Evolutionary conservation across 1,140 invertebrate genomes (phyloP), one percentile per base, ranked within the genome.

Genomic region (Cepaea nemoralis): DNA sequence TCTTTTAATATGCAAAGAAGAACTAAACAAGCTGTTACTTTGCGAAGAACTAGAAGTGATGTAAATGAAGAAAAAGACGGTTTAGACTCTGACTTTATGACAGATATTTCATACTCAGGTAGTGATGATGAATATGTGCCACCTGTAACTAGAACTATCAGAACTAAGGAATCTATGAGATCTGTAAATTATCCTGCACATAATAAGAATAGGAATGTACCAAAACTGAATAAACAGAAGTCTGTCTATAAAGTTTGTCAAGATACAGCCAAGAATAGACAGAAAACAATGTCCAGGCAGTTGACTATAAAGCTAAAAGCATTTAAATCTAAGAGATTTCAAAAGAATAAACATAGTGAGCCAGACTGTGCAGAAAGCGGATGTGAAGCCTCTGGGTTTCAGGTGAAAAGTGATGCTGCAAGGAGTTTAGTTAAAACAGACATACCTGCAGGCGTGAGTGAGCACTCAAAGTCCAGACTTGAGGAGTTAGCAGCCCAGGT

Each of bases 81-180:
- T 10, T n/a, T 45, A 45, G 42, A 74, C 42, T 48, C 42, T 33
- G 42, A 31, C 14, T 42, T 16, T 40, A 27, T 27, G 1, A 42
- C 71, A 48, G 71, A 48, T 74, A 74, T 74, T 50, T 74, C 71
- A 33, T 6, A 45, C 14, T 33, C 31, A 3, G 42, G 33, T 1
- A 74, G 40, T 74, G 71, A 74, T 31, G 71, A 74, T 48, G 71
- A 74, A 45, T 48, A 74, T 33, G 19, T 74, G 2, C 71, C 71
- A 27, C 39, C 42, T 1, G 48, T 42, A 50, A 3, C n/a, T 14
- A 70, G 40, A 63, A 31, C 59, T 63, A 31, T 27, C n/a, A 63
- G 16, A 31, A 16, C 59, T 31, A 63, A 63, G n/a, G 16, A 31
- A 63, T 27, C 27, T 63, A 1, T 31, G 59, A 63, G 33, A 63